phyloP scores from a whole-genome alignment of 2,888 invertebrate species.

The Clusia tigrina region DNA sequence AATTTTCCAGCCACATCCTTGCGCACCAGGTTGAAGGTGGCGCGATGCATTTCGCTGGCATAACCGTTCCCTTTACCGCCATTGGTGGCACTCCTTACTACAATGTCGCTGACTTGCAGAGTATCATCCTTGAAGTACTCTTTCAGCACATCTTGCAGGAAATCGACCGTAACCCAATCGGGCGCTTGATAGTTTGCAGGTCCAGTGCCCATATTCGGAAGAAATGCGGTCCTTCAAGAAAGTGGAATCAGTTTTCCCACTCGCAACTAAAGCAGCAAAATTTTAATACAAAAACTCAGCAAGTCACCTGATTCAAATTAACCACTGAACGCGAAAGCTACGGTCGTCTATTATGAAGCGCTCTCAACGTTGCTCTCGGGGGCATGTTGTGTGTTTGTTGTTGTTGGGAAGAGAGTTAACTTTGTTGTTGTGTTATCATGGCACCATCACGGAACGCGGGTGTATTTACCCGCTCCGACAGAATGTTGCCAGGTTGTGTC shows the following conservation, averaged over 20 bases:
- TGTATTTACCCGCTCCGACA: no score
- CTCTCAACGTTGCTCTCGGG: no score
- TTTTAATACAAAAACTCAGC: constrained; percentile 11
- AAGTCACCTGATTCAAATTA: constrained; percentile 54
- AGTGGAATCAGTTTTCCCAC: neutral
- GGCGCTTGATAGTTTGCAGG: constrained; percentile 54
- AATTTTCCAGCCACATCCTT: constrained; percentile 52
- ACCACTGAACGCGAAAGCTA: no score
- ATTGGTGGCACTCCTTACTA: constrained; percentile 47
- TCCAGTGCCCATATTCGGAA: constrained; percentile 55
- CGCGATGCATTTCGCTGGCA: constrained; percentile 62
- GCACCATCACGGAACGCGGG: no score
- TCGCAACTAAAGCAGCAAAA: neutral
- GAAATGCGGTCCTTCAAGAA: neutral
- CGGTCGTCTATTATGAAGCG: neutral
- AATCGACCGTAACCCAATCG: constrained; percentile 58
- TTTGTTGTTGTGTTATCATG: no score
- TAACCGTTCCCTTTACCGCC: constrained; percentile 51
- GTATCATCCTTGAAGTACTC: constrained; percentile 60
- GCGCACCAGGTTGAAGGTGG: constrained; percentile 54
- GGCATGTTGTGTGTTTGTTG: no score
- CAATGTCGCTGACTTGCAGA: constrained; percentile 49
- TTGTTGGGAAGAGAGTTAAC: no score
- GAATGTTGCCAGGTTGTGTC: no score
- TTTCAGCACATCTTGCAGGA: constrained; percentile 60